Conservation (phyloP, 2,113 vertebrate genomes). For the Triplophysa dalaica region DNA sequence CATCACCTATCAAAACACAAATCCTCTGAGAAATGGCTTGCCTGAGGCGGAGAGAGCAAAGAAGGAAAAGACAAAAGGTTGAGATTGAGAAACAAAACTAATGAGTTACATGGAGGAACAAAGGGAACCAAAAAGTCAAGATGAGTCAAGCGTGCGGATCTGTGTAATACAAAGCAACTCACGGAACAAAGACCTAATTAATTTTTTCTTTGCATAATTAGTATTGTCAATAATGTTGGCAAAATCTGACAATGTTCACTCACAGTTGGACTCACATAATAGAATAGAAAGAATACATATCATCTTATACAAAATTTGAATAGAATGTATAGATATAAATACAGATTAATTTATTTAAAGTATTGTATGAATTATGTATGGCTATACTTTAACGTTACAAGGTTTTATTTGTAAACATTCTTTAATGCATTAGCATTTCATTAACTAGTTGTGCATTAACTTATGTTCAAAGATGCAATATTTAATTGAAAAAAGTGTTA, state of each 20-base stretch:
- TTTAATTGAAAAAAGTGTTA: too few species aligned
- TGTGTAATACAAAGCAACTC: conserved; percentile 40
- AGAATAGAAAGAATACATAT: neutral
- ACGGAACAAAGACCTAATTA: neutral
- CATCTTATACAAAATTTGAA: too few species aligned
- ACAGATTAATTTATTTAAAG: too few species aligned
- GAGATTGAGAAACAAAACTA: conserved; percentile 34
- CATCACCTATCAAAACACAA: neutral
- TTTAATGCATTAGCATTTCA: too few species aligned
- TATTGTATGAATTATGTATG: too few species aligned
- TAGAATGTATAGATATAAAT: too few species aligned
- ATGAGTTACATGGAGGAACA: conserved; percentile 32
- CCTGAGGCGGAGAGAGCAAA: conserved; percentile 51
- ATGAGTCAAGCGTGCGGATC: conserved; percentile 30
- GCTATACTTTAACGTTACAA: too few species aligned
- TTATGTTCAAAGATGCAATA: too few species aligned
- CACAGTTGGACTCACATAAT: neutral
- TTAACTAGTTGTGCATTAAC: too few species aligned
- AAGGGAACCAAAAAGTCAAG: conserved; percentile 48
- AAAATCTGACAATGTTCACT: neutral
- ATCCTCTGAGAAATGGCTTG: conserved; percentile 34
- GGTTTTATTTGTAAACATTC: too few species aligned
- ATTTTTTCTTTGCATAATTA: neutral
- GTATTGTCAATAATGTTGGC: neutral
- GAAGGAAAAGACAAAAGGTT: conserved; percentile 16